Percentiles rank a stretch among this genome's conserved stretches.
phyloP scores from a whole-genome alignment of 1,140 invertebrate species.

The Myzus persicae region DNA sequence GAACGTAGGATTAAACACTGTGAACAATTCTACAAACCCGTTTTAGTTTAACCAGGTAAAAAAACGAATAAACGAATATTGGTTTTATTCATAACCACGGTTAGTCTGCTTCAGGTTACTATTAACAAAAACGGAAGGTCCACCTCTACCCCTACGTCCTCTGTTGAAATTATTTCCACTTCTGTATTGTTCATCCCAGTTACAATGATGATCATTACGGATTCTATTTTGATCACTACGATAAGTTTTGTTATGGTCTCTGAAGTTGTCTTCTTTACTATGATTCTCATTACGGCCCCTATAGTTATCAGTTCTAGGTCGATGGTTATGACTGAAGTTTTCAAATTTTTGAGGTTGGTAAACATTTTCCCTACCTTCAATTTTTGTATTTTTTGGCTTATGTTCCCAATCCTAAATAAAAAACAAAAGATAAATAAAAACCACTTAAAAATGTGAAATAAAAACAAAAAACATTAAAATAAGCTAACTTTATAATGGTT shows the following conservation, averaged over 20 bases:
- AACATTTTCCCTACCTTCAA: constrained; percentile 34
- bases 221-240: constrained; percentile 48
- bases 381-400: constrained; percentile 25
- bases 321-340: constrained; percentile 28
- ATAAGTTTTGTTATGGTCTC: constrained; percentile 34
- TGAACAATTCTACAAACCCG: constrained; percentile 39
- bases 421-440: constrained; percentile 40
- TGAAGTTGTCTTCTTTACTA: constrained; percentile 28
- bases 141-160: constrained; percentile 44
- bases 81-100: constrained; percentile 32
- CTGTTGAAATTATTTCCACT: constrained; percentile 17
- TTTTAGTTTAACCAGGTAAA: not conserved
- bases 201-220: constrained; percentile 40
- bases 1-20: constrained; percentile 50
- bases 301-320: constrained; percentile 38
- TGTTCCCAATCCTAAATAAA: constrained; percentile 60
- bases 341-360: not conserved
- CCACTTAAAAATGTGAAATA: not conserved
- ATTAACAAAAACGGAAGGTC: constrained; percentile 24
- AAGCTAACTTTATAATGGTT: constrained; percentile 58
- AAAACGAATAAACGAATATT: not conserved
- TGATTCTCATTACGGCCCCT: constrained; percentile 45
- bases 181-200: constrained; percentile 32
- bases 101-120: constrained; percentile 42
- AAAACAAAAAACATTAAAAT: not conserved